These are phyloP conservation scores for Montipora foliosa DNA, from an alignment of 64 coral and sea anemone species.

Conservation along the genomic window DNA sequence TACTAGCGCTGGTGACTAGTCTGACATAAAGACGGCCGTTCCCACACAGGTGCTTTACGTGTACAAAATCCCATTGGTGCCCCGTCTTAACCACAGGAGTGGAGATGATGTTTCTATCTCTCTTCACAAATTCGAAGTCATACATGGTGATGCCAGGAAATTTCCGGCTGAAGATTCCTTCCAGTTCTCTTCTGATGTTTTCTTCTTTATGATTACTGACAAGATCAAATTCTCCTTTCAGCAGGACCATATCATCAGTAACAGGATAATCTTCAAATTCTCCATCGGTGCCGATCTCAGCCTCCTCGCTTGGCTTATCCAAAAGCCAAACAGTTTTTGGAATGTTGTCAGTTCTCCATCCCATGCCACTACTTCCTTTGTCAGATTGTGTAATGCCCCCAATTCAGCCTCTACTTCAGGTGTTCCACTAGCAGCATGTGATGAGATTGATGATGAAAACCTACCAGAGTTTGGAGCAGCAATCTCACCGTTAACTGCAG, in stretches of 20 bases:
- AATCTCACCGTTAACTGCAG: too few relatives aligned
- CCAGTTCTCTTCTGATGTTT: conserved; percentile 66
- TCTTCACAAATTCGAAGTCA: conserved; percentile 74
- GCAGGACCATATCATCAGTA: conserved; percentile 70
- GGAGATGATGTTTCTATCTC: conserved; percentile 70
- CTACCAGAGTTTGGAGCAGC: too few relatives aligned
- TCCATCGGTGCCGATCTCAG: conserved; percentile 41
- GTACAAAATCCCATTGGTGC: conserved; percentile 66
- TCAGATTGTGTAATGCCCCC: too few relatives aligned
- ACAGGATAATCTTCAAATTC: conserved; percentile 69
- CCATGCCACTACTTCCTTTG: too few relatives aligned
- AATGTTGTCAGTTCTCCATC: too few relatives aligned
- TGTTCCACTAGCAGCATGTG: too few relatives aligned
- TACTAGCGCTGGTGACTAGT: conserved; percentile 16
- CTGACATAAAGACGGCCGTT: conserved; percentile 70
- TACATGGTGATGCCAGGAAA: conserved; percentile 52
- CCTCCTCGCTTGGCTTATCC: conserved; percentile 45
- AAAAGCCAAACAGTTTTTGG: conserved; percentile 70
- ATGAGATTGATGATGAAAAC: too few relatives aligned
- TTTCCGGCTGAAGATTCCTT: conserved; percentile 59
- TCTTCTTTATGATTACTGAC: conserved; percentile 50
- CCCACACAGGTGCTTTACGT: conserved; percentile 82
- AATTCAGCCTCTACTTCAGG: too few relatives aligned
- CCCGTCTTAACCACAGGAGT: conserved; percentile 53
- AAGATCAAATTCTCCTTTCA: conserved; percentile 83